A percentile compares a stretch with the other conserved stretches of the same genome.
These are phyloP conservation scores for Agrochola litura DNA, from an alignment of 2,888 invertebrate species.

Conservation along the genomic window DNA sequence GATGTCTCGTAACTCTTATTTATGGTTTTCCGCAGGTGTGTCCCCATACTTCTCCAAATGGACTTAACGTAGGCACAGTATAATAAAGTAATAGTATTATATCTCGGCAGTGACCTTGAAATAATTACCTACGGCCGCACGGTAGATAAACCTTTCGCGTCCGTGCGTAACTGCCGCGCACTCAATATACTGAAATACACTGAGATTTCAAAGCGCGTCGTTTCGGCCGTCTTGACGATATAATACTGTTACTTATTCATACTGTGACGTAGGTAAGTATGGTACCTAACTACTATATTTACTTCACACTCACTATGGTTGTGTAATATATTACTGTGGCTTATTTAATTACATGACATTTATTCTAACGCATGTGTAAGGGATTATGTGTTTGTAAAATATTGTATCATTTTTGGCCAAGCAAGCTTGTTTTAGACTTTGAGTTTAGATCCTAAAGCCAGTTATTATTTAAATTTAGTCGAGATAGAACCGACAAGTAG, in stretches of 20 bases:
- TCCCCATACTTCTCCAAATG: constrained; percentile 40
- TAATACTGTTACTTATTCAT: too few species aligned
- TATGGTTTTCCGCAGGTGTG: constrained; percentile 68
- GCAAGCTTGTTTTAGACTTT: background rate
- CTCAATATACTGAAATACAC: too few species aligned
- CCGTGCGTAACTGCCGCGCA: too few species aligned
- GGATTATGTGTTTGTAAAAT: background rate
- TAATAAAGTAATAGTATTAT: too few species aligned
- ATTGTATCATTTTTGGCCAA: background rate
- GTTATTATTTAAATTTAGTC: background rate
- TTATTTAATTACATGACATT: constrained; percentile 22
- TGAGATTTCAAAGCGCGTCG: too few species aligned
- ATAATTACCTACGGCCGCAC: too few species aligned
- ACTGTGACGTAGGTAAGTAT: constrained; percentile 2
- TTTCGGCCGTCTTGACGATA: too few species aligned
- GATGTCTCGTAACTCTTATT: constrained; percentile 69
- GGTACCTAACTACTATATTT: background rate
- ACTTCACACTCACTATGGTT: constrained; percentile 17
- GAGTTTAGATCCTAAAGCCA: background rate
- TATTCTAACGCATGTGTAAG: background rate
- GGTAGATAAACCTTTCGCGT: too few species aligned
- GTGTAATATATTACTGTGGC: constrained; percentile 16
- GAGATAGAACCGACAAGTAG: background rate
- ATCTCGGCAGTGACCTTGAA: too few species aligned
- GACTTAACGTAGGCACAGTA: constrained; percentile 9